These are phyloP conservation scores for Mixornis gularis DNA, from an alignment of 2,113 vertebrate genomes.

Conservation along the genomic window DNA sequence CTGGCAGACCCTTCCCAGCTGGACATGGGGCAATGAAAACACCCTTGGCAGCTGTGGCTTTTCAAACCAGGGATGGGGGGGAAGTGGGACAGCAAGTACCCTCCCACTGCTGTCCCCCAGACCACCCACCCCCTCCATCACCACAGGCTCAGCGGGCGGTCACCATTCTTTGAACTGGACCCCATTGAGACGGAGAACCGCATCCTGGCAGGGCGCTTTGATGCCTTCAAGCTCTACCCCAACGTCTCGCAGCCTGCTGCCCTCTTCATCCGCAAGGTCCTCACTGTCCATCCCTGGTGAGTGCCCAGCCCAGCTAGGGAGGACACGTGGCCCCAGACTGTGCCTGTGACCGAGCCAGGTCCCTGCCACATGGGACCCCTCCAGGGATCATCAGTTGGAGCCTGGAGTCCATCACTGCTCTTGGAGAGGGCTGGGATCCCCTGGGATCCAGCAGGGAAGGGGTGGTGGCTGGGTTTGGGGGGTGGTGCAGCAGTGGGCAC, in stretches of 20 bases:
- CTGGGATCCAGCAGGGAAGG: not conserved
- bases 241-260: slow-evolving; percentile 96
- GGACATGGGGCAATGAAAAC: not conserved
- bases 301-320: not conserved
- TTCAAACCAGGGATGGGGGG: not conserved
- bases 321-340: fast-evolving
- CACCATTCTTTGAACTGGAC: slow-evolving; percentile 87
- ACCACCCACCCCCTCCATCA: not conserved
- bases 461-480: not conserved
- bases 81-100: not conserved
- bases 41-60: not conserved
- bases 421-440: not conserved
- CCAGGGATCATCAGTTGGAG: not conserved
- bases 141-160: slow-evolving; percentile 89
- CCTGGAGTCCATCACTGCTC: not conserved
- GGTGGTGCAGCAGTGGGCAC: not conserved
- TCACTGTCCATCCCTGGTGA: slow-evolving; percentile 93
- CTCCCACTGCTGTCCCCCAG: fast-evolving
- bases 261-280: slow-evolving; percentile 93
- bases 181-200: slow-evolving; percentile 85
- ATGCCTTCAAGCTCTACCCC: slow-evolving; percentile 93
- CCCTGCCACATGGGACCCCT: not conserved
- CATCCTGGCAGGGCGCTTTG: slow-evolving; percentile 90
- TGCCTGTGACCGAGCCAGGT: not conserved
- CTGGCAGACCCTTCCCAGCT: not conserved